Conservation (phyloP, 2,797 vertebrate species). For the Chaunax sp. region DNA sequence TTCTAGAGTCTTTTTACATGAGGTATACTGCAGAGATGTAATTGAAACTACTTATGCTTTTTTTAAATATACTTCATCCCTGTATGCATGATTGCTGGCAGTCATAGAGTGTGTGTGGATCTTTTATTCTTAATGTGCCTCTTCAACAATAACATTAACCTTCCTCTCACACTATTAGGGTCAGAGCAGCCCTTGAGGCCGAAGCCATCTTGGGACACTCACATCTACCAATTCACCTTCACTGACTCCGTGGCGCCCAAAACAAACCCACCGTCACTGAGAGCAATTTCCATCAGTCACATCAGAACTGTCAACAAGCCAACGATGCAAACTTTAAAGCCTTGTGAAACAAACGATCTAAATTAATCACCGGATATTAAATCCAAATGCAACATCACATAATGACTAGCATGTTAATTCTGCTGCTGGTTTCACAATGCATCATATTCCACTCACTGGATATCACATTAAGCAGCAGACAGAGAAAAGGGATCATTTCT, state of each 20-base stretch:
- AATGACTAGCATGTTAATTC: background rate
- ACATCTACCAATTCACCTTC: conserved; percentile 23
- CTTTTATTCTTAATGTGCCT: conserved; percentile 12
- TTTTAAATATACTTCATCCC: too few species aligned
- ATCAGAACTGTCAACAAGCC: conserved; percentile 12
- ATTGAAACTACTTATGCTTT: background rate
- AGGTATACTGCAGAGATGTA: background rate
- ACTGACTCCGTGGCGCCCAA: conserved; percentile 9
- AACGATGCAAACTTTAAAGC: background rate
- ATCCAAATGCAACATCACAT: background rate
- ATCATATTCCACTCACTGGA: conserved; percentile 2
- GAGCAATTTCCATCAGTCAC: background rate
- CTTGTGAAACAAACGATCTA: background rate
- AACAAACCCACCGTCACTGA: conserved; percentile 8
- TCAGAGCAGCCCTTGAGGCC: conserved; percentile 42
- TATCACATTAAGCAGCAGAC: conserved; percentile 6
- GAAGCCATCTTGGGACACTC: conserved; percentile 49
- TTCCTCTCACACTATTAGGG: conserved; percentile 19
- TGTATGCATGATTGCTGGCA: background rate
- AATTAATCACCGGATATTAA: background rate
- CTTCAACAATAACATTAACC: conserved; percentile 27
- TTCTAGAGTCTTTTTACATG: background rate
- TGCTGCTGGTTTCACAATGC: background rate
- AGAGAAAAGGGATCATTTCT: conserved; percentile 3
- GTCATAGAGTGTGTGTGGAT: background rate